Evolutionary conservation across 2,113 vertebrate genomes (phyloP), one percentile per base, ranked within the genome.

Genomic region (Mungos mungo): DNA sequence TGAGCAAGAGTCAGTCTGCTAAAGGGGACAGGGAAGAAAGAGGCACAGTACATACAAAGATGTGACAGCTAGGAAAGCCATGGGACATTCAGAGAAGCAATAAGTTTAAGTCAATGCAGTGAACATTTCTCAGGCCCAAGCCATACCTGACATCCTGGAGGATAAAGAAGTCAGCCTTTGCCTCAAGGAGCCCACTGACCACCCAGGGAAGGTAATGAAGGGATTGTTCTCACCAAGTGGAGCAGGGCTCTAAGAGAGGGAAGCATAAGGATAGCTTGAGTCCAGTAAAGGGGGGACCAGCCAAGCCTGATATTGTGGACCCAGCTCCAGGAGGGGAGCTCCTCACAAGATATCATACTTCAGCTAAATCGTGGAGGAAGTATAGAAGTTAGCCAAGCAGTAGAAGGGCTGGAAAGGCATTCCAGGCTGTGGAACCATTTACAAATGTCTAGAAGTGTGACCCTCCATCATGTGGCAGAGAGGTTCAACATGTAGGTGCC

Each of bases 51-150:
- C 19, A 18, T 2, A 4, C 21, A 25, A 82, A 89, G 31, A 31
- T 25, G 7, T n/a, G 9, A 23, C 29, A 31, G 23, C 77, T 6
- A 10, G 35, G 57, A 66, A 27, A 66, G 47, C n/a, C 19, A 19
- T 15, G 1, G 29, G 45, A 54, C 19, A 31, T 2, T 60, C 25
- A 57, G 47, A 93, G 47, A 84, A 57, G 10, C 27, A 21, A 14
- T 16, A 57, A 13, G 13, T 54, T 54, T 41, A 63, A 65, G 9
- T 25, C 52, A 63, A 25, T 13, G 33, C 33, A 13, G 33, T 7
- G 1, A 12, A 52, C 7, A 10, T 14, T 35, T 11, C 1, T 0
- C 19, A 31, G n/a, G 15, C 11, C 41, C 21, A 19, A 63, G 50
- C 65, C 41, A 65, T 50, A 19, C 47, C 35, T 86, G 45, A 16